phyloP scores from a whole-genome alignment of 2,888 invertebrate genomes.

The Mellilla xanthometata region DNA sequence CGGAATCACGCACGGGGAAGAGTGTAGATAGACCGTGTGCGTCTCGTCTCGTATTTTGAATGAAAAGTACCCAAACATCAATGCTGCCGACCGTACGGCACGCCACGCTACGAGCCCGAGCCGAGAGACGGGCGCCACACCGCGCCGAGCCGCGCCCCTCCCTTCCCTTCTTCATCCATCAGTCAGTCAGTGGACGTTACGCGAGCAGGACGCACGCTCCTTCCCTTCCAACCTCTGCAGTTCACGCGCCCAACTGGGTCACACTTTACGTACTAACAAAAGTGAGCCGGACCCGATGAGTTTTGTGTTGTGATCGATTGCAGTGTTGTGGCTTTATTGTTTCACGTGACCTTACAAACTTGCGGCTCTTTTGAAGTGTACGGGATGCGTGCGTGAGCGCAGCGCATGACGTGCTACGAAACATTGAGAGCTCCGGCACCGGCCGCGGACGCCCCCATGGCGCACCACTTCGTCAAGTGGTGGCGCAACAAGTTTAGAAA shows the following conservation, averaged over 20 bases:
- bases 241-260: slow-evolving; percentile 79
- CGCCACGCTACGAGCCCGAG: slow-evolving; percentile 35
- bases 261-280: slow-evolving; percentile 58
- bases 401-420: slow-evolving; percentile 84
- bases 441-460: slow-evolving; percentile 85
- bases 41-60: slow-evolving; percentile 29
- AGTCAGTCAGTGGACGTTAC: slow-evolving; percentile 73
- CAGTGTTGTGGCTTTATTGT: slow-evolving; percentile 60
- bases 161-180: slow-evolving; percentile 61
- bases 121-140: slow-evolving; percentile 35
- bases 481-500: slow-evolving; percentile 89
- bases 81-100: slow-evolving; percentile 31
- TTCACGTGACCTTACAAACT: slow-evolving; percentile 57
- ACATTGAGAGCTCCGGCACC: slow-evolving; percentile 81
- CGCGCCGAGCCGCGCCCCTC: slow-evolving; percentile 49
- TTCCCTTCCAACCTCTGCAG: slow-evolving; percentile 43
- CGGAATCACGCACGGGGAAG: slow-evolving; percentile 8
- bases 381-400: slow-evolving; percentile 82
- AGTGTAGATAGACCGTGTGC: slow-evolving; percentile 17
- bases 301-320: slow-evolving; percentile 62
- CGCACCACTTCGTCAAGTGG: slow-evolving; percentile 89
- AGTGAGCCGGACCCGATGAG: slow-evolving; percentile 48
- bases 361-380: slow-evolving; percentile 78
- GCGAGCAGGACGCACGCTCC: slow-evolving; percentile 57
- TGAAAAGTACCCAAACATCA: slow-evolving; percentile 36